Conservation (phyloP, 2,113 vertebrate species). For the Dasyprocta punctata region DNA sequence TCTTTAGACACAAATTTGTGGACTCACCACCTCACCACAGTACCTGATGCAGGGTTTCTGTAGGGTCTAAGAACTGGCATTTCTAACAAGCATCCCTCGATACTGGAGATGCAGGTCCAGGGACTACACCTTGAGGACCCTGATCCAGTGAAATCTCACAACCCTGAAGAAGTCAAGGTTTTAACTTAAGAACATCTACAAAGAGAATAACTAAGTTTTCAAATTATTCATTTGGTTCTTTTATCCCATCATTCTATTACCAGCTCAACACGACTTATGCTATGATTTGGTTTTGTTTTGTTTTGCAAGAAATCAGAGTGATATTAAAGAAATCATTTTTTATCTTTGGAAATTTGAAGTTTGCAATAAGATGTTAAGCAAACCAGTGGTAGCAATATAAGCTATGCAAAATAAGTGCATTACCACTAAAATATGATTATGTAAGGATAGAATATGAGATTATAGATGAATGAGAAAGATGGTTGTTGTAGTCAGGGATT, state of each 20-base stretch:
- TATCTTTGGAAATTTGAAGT: background rate
- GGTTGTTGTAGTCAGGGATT: no score
- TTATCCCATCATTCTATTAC: background rate
- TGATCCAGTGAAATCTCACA: background rate
- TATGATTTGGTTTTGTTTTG: no score
- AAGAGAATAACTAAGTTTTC: background rate
- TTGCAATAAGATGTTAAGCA: slow-evolving; percentile 1
- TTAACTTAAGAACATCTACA: background rate
- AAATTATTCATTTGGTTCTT: background rate
- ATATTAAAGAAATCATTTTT: background rate
- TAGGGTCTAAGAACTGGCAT: background rate
- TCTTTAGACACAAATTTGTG: background rate
- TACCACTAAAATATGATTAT: slow-evolving; percentile 26
- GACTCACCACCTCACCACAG: background rate
- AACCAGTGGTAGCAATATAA: background rate
- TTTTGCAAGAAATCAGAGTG: background rate
- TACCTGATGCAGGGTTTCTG: background rate
- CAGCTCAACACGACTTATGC: background rate
- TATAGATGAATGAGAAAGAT: background rate
- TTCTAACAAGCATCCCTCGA: background rate
- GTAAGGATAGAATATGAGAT: background rate
- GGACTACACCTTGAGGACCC: background rate
- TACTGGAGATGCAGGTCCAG: background rate
- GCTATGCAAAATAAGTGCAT: background rate
- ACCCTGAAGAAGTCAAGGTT: background rate